A percentile compares a stretch with the other conserved stretches of the same genome.
Evolutionary conservation across 2,113 vertebrate genomes (phyloP).

Genomic region (Salminus brasiliensis): DNA sequence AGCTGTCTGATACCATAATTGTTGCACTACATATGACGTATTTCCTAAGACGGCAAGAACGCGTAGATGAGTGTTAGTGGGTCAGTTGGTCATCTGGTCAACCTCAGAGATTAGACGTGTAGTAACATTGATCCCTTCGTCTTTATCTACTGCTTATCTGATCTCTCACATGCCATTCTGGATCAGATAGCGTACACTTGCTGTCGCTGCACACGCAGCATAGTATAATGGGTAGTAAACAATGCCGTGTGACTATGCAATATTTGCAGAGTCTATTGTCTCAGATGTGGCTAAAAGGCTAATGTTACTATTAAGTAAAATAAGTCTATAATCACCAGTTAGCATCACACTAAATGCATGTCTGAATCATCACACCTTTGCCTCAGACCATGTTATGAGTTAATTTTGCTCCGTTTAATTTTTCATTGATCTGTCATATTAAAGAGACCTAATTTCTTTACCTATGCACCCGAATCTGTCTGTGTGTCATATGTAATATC

Average conservation of each 20-base stretch:
- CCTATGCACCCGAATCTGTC: no score
- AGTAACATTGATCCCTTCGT: background rate
- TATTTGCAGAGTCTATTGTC: background rate
- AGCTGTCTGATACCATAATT: background rate
- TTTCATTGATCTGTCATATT: background rate
- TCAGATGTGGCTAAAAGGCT: background rate
- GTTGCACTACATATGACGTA: background rate
- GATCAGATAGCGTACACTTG: background rate
- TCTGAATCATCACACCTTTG: background rate
- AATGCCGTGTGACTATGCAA: background rate
- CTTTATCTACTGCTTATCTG: background rate
- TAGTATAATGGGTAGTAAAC: background rate
- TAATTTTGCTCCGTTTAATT: no score
- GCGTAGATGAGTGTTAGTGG: slow-evolving; percentile 1
- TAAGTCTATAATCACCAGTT: background rate
- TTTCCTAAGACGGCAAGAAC: background rate
- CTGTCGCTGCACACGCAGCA: no score
- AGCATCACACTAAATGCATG: background rate
- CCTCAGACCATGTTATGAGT: background rate
- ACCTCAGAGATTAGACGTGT: slow-evolving; percentile 2
- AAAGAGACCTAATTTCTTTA: background rate
- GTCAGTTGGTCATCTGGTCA: slow-evolving; percentile 12
- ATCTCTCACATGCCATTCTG: slow-evolving; percentile 5
- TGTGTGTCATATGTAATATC: background rate
- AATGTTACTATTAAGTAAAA: background rate